Percentiles rank a stretch among this genome's conserved stretches.
These are phyloP conservation scores for Caenorhabditis imperialis DNA, from an alignment of 2,888 invertebrate genomes.

Conservation along the genomic window DNA sequence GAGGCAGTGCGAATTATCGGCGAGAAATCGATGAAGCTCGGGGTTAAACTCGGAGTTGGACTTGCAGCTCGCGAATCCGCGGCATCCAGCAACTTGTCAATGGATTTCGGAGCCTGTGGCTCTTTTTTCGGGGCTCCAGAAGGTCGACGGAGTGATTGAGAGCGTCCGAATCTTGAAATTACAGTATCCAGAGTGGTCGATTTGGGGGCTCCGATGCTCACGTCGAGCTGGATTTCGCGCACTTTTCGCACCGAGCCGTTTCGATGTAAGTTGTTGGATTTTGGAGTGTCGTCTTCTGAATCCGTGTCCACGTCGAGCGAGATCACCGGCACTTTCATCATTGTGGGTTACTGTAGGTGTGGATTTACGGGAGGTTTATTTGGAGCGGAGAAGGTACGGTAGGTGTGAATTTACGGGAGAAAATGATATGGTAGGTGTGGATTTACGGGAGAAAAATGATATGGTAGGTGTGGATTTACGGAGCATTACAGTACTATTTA, in stretches of 20 bases:
- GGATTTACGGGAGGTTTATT: no score
- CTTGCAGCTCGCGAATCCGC: conserved; percentile 15
- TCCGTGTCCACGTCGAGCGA: conserved; percentile 45
- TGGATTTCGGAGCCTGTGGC: conserved; percentile 4
- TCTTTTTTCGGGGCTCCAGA: conserved; percentile 9
- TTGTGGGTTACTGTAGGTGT: no score
- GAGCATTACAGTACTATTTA: no score
- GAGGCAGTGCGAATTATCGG: conserved; percentile 60
- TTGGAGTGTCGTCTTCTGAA: conserved; percentile 15
- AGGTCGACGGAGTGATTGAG: conserved; percentile 43
- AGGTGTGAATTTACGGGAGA: no score
- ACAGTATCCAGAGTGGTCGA: conserved; percentile 30
- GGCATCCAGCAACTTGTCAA: conserved; percentile 1
- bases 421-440: no score
- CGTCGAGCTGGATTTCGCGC: conserved; percentile 36
- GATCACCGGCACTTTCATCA: conserved; percentile 51
- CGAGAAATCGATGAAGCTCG: conserved; percentile 50
- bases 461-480: no score
- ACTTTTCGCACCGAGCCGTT: conserved; percentile 48
- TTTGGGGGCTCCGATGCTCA: neutral
- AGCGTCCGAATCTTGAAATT: conserved; percentile 40
- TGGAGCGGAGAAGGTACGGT: no score
- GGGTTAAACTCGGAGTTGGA: conserved; percentile 37
- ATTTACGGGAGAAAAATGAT: no score
- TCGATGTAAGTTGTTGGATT: neutral